Conservation (phyloP, 2,113 vertebrate species). For the Planiliza haematocheilus region DNA sequence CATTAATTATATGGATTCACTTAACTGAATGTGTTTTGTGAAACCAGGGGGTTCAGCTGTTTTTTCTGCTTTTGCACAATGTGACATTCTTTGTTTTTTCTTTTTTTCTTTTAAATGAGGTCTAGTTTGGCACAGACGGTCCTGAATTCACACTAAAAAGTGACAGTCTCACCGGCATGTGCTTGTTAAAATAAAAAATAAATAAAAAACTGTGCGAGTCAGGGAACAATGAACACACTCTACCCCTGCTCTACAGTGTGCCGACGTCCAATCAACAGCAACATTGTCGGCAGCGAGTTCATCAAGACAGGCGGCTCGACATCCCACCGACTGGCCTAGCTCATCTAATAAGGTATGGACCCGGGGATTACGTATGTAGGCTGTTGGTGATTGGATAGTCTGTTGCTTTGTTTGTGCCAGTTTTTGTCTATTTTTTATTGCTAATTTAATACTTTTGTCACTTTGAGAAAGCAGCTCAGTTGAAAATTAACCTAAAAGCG, state of each 20-base stretch:
- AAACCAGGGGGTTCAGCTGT: not conserved
- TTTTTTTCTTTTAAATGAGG: not conserved
- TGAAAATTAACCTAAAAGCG: too few relatives aligned
- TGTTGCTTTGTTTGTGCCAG: too few relatives aligned
- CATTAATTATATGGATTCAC: too few relatives aligned
- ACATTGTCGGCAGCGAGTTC: not conserved
- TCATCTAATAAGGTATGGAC: not conserved
- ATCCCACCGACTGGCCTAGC: conserved; percentile 2
- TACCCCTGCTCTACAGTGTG: not conserved
- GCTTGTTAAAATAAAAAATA: too few relatives aligned
- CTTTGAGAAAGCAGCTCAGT: too few relatives aligned
- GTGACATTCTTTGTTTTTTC: not conserved
- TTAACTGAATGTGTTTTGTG: not conserved
- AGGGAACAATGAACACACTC: not conserved
- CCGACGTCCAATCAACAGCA: not conserved
- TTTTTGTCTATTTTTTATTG: too few relatives aligned
- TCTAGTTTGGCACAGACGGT: not conserved
- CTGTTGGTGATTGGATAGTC: too few relatives aligned
- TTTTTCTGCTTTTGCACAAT: not conserved
- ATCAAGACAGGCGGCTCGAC: not conserved
- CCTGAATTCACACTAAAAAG: not conserved
- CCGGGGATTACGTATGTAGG: too few relatives aligned
- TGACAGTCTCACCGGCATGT: not conserved
- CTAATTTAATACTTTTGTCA: too few relatives aligned
- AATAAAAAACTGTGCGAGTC: conserved; percentile 20